Conservation (phyloP, 1,140 invertebrate species). For the Probaryconus sp. region DNA sequence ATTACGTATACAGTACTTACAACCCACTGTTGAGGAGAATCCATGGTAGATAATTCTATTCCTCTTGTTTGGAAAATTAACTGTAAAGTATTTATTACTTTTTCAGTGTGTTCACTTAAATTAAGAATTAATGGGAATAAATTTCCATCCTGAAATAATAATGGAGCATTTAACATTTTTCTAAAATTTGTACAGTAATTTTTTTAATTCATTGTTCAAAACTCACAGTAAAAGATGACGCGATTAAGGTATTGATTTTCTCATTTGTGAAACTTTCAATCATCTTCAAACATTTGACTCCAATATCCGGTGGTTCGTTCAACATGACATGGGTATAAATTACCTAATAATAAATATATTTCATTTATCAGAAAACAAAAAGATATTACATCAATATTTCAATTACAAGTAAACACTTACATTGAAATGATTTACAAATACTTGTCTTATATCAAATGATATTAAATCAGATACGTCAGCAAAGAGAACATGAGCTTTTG, state of each 20-base stretch:
- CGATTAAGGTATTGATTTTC: constrained; percentile 78
- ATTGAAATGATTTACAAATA: constrained; percentile 78
- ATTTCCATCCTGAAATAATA: constrained; percentile 51
- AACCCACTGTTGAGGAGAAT: constrained; percentile 61
- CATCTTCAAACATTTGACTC: constrained; percentile 80
- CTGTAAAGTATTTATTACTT: constrained; percentile 60
- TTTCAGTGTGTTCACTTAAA: constrained; percentile 35
- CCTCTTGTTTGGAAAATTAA: constrained; percentile 62
- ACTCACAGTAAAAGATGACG: constrained; percentile 77
- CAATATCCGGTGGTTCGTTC: constrained; percentile 79
- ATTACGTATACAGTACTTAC: too few species aligned
- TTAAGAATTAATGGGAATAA: constrained; percentile 35
- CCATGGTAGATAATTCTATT: constrained; percentile 27
- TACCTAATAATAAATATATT: constrained; percentile 70
- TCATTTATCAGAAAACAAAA: not conserved
- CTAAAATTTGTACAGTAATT: too few species aligned
- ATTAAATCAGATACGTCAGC: constrained; percentile 81
- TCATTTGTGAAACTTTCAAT: constrained; percentile 79
- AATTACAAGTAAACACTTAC: constrained; percentile 19
- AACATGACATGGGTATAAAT: constrained; percentile 83
- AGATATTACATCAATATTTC: too few species aligned
- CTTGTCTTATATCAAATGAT: constrained; percentile 79
- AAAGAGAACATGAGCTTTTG: constrained; percentile 79
- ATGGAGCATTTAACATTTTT: too few species aligned
- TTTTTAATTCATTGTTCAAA: too few species aligned